Base-by-base conservation (phyloP, 2,888 invertebrate genomes). In the Coronaproctus castanopsis region DNA sequence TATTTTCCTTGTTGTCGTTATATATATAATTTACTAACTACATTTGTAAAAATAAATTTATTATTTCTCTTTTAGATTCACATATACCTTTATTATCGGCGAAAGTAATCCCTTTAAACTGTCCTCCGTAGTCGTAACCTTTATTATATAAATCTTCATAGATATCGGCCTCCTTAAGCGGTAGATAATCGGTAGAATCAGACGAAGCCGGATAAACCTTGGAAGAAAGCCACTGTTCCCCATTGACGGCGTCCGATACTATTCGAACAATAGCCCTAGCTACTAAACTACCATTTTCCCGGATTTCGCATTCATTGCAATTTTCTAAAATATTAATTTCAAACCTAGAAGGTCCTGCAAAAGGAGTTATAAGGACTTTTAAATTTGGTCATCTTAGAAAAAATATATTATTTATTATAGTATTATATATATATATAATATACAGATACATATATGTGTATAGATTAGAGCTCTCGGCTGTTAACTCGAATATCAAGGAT, bases 111-210 rank as follows among this genome's bases (percentile, higher is more conserved):
- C 92, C 93, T 67, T 82, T 80, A 78, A 92, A 92, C n/a, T 80
- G 71, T 24, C 86, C 87, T 20, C 75, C 73, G 70, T 92, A 92
- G 70, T 88, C 85, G 72, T 92, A 92, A 1, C 92, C 92, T 66
- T 91, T 79, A 51, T 91, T 75, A 57, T 82, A 77, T 61, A 92
- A 75, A 71, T 90, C 90, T 71, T 90, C 90, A 76, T 92, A 92
- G 23, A 89, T 75, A 69, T 91, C 91, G 58, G 78, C 75, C 22
- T 76, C 73, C 52, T 71, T 73, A 52, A 90, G 73, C 58, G 79
- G 75, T 62, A 82, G 70, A 65, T 72, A 69, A 22, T 74, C 71
- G 14, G 75, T 73, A 21, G 69, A 64, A 2, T 67, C 61, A 1
- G 71, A 67, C 1, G 73, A 74, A 51, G 69, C 66, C 5, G 77